Percentiles rank a stretch among this genome's conserved stretches.
Conservation (phyloP, 2,888 invertebrate species). For the Hyles lineata region DNA sequence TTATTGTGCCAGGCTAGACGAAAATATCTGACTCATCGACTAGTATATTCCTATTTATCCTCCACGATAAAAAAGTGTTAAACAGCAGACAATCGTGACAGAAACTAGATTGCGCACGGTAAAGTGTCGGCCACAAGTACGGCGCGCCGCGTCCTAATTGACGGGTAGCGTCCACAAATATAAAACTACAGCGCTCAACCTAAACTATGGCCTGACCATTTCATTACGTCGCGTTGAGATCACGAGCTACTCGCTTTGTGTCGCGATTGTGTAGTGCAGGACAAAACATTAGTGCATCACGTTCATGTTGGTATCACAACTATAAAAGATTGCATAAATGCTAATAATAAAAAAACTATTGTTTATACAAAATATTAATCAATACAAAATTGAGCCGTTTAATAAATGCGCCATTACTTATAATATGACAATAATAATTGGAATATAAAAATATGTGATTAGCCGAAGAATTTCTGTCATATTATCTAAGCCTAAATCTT, state of each 20-base stretch:
- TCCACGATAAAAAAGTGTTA: not conserved
- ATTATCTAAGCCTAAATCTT: too few species aligned
- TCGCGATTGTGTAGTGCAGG: not conserved
- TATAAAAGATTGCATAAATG: too few species aligned
- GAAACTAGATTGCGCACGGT: not conserved
- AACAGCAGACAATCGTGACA: not conserved
- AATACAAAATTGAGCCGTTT: too few species aligned
- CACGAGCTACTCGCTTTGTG: not conserved
- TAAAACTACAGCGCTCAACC: conserved; percentile 13
- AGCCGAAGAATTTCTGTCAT: too few species aligned
- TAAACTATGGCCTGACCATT: conserved; percentile 18
- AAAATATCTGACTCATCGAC: not conserved
- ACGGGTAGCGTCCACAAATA: conserved; percentile 11
- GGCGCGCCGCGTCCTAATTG: not conserved
- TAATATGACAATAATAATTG: too few species aligned
- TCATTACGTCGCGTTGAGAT: conserved; percentile 20
- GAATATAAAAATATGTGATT: too few species aligned
- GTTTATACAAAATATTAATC: too few species aligned
- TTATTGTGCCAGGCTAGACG: too few species aligned
- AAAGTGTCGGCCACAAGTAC: not conserved
- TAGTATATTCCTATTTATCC: not conserved
- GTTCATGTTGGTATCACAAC: too few species aligned
- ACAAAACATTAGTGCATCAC: not conserved
- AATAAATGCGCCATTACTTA: too few species aligned
- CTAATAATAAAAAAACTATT: too few species aligned